phyloP scores from a whole-genome alignment of 1,140 invertebrate genomes.

The Leptoteleia sp. region DNA sequence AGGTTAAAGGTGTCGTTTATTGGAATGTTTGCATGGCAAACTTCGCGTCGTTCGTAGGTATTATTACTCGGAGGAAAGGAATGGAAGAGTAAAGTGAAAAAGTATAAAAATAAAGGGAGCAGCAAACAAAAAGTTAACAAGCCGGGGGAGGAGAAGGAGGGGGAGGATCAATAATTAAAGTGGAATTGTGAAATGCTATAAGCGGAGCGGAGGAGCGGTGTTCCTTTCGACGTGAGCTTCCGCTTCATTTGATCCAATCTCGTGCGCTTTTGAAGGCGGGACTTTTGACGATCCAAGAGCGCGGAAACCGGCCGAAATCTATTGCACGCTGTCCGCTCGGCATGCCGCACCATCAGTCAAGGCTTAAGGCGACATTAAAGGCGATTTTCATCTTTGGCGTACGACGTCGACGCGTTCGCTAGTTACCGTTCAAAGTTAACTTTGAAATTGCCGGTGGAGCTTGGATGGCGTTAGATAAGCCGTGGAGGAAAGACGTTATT shows the following conservation, averaged over 20 bases:
- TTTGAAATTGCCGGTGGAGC: constrained; percentile 38
- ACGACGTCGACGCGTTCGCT: constrained; percentile 33
- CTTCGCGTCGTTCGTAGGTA: too few species aligned
- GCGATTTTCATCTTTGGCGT: constrained; percentile 49
- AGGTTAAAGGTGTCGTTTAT: too few species aligned
- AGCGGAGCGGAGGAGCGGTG: neutral
- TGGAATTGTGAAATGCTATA: constrained; percentile 16
- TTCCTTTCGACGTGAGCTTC: constrained; percentile 20
- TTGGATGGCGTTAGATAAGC: constrained; percentile 55
- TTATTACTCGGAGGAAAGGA: too few species aligned
- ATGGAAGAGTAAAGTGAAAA: too few species aligned
- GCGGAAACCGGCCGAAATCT: constrained; percentile 42
- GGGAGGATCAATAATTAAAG: constrained; percentile 15
- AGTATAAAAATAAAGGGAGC: too few species aligned
- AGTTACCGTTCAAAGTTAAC: constrained; percentile 52
- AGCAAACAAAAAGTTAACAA: too few species aligned
- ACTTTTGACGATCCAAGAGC: constrained; percentile 49
- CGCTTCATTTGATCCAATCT: constrained; percentile 55
- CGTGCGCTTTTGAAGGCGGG: constrained; percentile 48
- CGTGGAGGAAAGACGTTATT: constrained; percentile 57
- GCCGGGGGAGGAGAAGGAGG: neutral
- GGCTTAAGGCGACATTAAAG: constrained; percentile 44
- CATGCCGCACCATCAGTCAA: constrained; percentile 54
- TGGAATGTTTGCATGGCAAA: too few species aligned
- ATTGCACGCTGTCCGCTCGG: constrained; percentile 50